Conservation (phyloP, 1,140 invertebrate species). For the Papilio polyxenes region DNA sequence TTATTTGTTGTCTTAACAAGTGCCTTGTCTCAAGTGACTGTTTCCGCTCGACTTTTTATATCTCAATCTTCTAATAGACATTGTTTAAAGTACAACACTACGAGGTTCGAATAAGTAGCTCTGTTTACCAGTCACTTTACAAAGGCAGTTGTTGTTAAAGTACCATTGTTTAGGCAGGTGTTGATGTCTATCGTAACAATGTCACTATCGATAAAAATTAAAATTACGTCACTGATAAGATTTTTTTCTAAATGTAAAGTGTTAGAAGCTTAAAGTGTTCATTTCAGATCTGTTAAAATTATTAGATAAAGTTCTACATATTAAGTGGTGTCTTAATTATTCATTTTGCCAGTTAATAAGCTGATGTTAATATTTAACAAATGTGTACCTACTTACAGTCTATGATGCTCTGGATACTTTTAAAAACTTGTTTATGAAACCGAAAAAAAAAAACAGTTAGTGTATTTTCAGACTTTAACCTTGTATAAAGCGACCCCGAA, state of each 20-base stretch:
- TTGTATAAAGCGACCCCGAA: slow-evolving; percentile 64
- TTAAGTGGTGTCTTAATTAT: neutral
- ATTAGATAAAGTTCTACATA: neutral
- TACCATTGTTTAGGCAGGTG: slow-evolving; percentile 57
- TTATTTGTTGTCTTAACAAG: neutral
- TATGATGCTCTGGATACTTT: neutral
- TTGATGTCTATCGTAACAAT: slow-evolving; percentile 11
- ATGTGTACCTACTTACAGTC: neutral
- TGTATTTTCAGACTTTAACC: slow-evolving; percentile 69
- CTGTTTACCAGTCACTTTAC: slow-evolving; percentile 5
- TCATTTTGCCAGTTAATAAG: neutral
- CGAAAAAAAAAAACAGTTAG: slow-evolving; percentile 44
- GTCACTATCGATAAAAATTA: slow-evolving; percentile 48
- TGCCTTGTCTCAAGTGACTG: neutral
- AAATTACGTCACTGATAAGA: slow-evolving; percentile 9
- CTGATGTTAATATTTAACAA: too few species aligned
- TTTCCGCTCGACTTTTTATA: neutral
- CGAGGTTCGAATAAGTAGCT: neutral
- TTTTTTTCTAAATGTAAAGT: neutral
- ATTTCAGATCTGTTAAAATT: neutral
- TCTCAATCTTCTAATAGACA: neutral
- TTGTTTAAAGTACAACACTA: slow-evolving; percentile 7
- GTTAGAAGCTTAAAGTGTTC: neutral
- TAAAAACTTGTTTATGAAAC: neutral
- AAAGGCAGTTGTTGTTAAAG: slow-evolving; percentile 51